Base-by-base conservation (phyloP, 2,888 invertebrate species). In the Drosophila helvetica region DNA sequence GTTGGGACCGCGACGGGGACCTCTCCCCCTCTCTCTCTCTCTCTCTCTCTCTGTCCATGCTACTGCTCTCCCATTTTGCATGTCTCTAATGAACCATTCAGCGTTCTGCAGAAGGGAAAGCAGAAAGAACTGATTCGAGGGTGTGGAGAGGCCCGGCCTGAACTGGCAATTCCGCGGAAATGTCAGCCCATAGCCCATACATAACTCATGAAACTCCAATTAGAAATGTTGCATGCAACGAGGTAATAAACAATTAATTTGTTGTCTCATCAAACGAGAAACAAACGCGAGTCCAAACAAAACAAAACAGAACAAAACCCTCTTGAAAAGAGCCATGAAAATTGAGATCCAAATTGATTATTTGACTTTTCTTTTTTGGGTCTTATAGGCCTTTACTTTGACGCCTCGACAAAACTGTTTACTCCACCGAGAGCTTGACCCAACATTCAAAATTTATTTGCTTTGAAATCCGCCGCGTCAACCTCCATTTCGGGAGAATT, bases 61-160 rank as follows among this genome's bases (percentile, higher is more conserved):
- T 58, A 52, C 12, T 19, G 65, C 69, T 56, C 60, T 52, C 59
- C 61, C 67, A 78, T 80, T 86, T 83, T 80, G 82, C 82, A 80
- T 80, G 82, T 57, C 73, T 80, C 79, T 83, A 83, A 83, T 86
- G 86, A 83, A 86, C 69, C 84, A 74, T 80, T 80, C 61, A 67
- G 63, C 61, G 56, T 8, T 68, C 70, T 30, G 66, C 38, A 38
- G 38, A 38, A 6, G 38, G 38, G 38, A 38, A 38, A 15, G 38
- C 38, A 38, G 6, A 15, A 38, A 38, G 38, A 38, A 48, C 47
- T 66, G 83, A 78, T 74, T 74, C 47, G 42, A 54, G 70, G 66
- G 65, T 48, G 60, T 53, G 50, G 17, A 47, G 56, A 19, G 46
- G 55, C 33, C 57, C 51, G 53, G 52, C 48, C 22, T 2, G n/a